A percentile compares a stretch with the other conserved stretches of the same genome.
Evolutionary conservation across 64 coral and sea anemone species (phyloP).

Genomic region (Catalaphyllia jardinei): DNA sequence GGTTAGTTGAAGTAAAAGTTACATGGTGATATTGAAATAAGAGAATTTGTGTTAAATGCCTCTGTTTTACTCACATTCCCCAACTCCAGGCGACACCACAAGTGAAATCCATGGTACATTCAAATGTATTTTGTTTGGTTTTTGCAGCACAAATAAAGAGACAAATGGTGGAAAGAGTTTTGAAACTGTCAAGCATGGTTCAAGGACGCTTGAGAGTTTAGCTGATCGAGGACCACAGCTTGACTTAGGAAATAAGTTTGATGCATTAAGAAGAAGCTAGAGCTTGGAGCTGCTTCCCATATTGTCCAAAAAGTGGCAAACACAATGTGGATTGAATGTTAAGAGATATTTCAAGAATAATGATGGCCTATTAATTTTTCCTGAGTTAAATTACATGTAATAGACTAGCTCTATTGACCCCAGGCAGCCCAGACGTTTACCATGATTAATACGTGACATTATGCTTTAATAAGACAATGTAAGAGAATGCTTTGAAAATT

Average conservation of each 20-base stretch:
- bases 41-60: too few species aligned
- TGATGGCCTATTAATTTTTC: not conserved
- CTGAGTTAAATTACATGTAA: not conserved
- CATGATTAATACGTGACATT: too few species aligned
- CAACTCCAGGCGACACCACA: not conserved
- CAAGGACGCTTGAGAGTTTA: constrained; percentile 52
- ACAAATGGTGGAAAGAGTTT: constrained; percentile 60
- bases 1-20: not conserved
- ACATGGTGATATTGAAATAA: too few species aligned
- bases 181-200: constrained; percentile 75
- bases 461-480: too few species aligned
- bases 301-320: not conserved
- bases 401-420: too few species aligned
- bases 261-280: constrained; percentile 68
- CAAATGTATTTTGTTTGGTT: not conserved
- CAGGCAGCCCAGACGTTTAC: too few species aligned
- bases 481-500: too few species aligned
- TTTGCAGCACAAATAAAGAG: constrained; percentile 38
- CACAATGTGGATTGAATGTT: not conserved
- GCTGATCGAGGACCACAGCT: constrained; percentile 56
- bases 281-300: not conserved
- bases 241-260: constrained; percentile 81
- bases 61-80: too few species aligned
- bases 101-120: not conserved
- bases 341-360: not conserved